Percentiles rank a stretch among this genome's conserved stretches.
phyloP scores from a whole-genome alignment of 2,888 invertebrate genomes.

The Nasonia oneida region DNA sequence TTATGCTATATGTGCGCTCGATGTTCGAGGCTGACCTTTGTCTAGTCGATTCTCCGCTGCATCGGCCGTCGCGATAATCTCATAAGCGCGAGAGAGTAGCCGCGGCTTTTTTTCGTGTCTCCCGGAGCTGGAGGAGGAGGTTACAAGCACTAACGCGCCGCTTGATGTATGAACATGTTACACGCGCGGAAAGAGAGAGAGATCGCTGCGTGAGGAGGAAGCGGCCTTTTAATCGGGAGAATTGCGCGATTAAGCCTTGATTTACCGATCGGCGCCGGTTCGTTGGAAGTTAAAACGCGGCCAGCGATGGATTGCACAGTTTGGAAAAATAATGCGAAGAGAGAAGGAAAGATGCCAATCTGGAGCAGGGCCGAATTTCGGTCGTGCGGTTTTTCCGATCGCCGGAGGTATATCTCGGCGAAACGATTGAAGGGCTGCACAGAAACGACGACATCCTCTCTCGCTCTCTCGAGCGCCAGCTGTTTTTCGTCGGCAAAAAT shows the following conservation, averaged over 20 bases:
- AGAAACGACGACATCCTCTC: conserved; percentile 29
- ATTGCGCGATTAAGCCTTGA: not conserved
- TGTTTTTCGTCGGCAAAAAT: conserved; percentile 48
- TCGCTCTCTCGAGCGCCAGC: conserved; percentile 40
- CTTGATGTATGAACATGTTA: not conserved
- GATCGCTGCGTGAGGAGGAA: not conserved
- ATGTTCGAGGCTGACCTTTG: not conserved
- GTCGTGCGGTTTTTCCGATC: not conserved
- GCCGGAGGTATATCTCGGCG: not conserved
- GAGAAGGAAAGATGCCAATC: conserved; percentile 19
- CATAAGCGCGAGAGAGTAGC: not conserved
- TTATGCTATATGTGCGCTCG: not conserved
- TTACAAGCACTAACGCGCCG: not conserved
- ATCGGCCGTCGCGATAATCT: not conserved
- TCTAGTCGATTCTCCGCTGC: not conserved
- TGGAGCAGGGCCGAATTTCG: not conserved
- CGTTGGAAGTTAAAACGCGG: no score
- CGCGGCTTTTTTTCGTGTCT: not conserved
- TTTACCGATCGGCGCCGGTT: not conserved
- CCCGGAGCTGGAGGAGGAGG: not conserved
- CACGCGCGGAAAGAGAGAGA: not conserved
- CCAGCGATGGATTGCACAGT: not conserved
- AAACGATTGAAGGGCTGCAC: not conserved
- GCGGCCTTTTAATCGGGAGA: not conserved
- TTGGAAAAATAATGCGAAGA: not conserved